These are phyloP conservation scores for Buceros bicornis DNA, from an alignment of 2,797 vertebrate genomes.

Conservation along the genomic window DNA sequence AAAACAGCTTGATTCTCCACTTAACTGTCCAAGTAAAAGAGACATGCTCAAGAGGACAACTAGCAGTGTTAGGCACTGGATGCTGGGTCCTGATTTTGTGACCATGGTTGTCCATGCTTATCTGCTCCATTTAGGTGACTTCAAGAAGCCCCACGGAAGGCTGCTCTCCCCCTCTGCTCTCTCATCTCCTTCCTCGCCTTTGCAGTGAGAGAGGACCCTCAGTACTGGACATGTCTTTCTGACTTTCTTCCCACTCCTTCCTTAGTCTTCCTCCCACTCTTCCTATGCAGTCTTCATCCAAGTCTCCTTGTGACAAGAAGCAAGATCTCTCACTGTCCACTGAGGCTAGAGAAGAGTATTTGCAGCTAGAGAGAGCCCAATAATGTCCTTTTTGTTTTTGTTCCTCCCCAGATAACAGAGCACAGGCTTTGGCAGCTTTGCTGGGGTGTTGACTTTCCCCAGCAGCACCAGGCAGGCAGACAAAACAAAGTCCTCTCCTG, in stretches of 20 bases:
- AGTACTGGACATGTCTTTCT: neutral
- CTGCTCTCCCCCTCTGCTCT: neutral
- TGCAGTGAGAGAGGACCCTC: neutral
- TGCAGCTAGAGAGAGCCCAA: neutral
- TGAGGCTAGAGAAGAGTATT: neutral
- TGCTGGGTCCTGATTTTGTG: neutral
- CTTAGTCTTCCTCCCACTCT: neutral
- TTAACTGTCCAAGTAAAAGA: neutral
- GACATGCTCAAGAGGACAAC: neutral
- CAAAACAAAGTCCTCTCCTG: neutral
- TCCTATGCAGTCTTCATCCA: neutral
- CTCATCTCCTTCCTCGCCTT: neutral
- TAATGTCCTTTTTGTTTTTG: neutral
- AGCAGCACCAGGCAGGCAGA: neutral
- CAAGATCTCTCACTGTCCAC: neutral
- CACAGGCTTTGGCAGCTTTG: neutral
- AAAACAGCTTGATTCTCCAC: neutral
- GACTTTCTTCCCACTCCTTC: neutral
- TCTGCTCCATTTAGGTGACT: neutral
- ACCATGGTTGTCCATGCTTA: neutral
- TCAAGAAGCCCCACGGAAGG: neutral
- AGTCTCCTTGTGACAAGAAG: neutral
- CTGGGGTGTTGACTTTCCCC: neutral
- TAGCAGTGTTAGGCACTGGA: neutral
- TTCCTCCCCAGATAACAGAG: neutral